Percentiles rank a stretch among this genome's conserved stretches.
phyloP scores from a whole-genome alignment of 2,797 vertebrate genomes.

The Pseudochirops cupreus region DNA sequence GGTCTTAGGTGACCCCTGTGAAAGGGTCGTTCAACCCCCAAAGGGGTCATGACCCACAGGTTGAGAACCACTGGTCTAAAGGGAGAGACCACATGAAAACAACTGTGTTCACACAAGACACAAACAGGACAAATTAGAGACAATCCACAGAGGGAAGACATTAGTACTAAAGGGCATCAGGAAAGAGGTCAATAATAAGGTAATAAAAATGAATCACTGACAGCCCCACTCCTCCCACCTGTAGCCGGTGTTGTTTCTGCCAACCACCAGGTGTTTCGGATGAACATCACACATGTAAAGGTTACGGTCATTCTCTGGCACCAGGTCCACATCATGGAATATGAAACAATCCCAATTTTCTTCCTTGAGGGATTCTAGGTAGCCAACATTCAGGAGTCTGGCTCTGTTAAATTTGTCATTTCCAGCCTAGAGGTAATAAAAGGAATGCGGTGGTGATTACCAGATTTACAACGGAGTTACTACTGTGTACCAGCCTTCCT shows the following conservation, averaged over 20 bases:
- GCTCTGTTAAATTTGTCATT: slow-evolving; percentile 95
- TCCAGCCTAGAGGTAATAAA: slow-evolving; percentile 87
- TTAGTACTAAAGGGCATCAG: neutral
- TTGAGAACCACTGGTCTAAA: neutral
- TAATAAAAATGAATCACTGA: fast-evolving
- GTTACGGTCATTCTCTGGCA: slow-evolving; percentile 97
- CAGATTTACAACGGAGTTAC: neutral
- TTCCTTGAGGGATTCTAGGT: slow-evolving; percentile 95
- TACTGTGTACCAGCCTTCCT: fast-evolving
- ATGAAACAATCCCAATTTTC: slow-evolving; percentile 96
- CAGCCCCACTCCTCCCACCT: slow-evolving; percentile 88
- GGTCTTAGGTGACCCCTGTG: too few species aligned
- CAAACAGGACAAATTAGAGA: neutral
- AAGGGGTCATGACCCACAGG: too few species aligned
- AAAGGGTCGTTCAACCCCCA: too few species aligned
- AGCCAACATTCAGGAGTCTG: slow-evolving; percentile 96
- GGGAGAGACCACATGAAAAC: neutral
- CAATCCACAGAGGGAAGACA: neutral
- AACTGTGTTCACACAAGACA: neutral
- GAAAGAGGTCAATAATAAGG: neutral
- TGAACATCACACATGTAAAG: slow-evolving; percentile 92
- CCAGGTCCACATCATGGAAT: slow-evolving; percentile 97
- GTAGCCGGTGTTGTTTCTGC: slow-evolving; percentile 97
- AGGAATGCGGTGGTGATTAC: slow-evolving; percentile 37
- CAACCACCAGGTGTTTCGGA: slow-evolving; percentile 97